Evolutionary conservation across 2,888 invertebrate genomes (phyloP).

Genomic region (Eupeodes latifasciatus): DNA sequence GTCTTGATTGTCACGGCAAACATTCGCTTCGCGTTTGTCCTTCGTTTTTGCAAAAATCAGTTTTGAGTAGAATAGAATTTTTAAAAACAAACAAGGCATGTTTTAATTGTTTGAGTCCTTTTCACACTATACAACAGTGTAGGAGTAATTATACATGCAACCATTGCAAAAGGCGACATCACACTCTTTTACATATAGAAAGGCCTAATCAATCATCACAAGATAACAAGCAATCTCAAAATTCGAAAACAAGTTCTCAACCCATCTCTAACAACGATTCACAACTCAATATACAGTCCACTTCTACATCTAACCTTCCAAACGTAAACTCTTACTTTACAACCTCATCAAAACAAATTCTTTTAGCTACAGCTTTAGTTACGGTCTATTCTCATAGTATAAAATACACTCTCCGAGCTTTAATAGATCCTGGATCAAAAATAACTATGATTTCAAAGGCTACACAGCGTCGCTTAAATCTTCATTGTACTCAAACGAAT

Average conservation of each 20-base stretch:
- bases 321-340: neutral
- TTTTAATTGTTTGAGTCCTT: conserved; percentile 23
- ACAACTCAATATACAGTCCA: conserved; percentile 12
- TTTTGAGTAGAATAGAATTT: too few relatives aligned
- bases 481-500: neutral
- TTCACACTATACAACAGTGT: conserved; percentile 13
- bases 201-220: neutral
- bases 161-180: conserved; percentile 22
- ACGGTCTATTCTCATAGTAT: neutral
- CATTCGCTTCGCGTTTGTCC: conserved; percentile 28
- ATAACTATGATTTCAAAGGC: conserved; percentile 22
- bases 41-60: conserved; percentile 11
- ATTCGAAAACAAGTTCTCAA: neutral
- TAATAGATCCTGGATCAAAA: conserved; percentile 35
- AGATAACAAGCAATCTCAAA: neutral
- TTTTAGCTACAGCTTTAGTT: neutral
- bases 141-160: conserved; percentile 19
- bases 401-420: neutral
- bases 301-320: neutral
- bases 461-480: neutral
- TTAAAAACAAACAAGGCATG: too few relatives aligned
- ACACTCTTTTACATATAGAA: conserved; percentile 8
- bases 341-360: neutral
- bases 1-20: neutral
- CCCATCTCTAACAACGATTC: neutral